Evolutionary conservation across 2,113 vertebrate species (phyloP).

Genomic region (Arizona elegans): DNA sequence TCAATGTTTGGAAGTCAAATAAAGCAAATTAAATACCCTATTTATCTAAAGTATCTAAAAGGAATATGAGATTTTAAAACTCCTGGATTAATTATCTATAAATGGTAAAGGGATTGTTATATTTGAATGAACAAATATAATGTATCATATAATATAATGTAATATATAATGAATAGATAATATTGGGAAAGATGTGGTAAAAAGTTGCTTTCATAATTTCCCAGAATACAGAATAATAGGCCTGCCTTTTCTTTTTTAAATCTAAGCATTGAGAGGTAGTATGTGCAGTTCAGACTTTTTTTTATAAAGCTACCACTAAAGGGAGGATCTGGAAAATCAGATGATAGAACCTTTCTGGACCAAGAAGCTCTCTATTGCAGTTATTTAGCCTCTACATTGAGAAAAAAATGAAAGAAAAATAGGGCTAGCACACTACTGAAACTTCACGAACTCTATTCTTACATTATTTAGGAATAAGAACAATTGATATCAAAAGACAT

Average conservation of each 20-base stretch:
- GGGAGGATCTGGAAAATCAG: not conserved
- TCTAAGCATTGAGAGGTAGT: not conserved
- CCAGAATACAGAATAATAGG: not conserved
- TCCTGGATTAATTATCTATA: not conserved
- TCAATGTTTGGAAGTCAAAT: slow-evolving; percentile 12
- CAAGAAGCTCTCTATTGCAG: not conserved
- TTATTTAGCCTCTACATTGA: not conserved
- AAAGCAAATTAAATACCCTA: not conserved
- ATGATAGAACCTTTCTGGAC: not conserved
- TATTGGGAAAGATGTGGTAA: not conserved
- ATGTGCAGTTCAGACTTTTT: not conserved
- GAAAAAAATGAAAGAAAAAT: not conserved
- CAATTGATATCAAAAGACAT: not conserved
- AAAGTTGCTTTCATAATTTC: not conserved
- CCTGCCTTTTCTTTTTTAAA: not conserved
- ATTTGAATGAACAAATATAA: not conserved
- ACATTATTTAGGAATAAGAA: not conserved
- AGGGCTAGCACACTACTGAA: not conserved
- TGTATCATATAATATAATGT: not conserved
- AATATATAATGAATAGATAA: not conserved
- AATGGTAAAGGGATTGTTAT: not conserved
- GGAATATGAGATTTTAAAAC: not conserved
- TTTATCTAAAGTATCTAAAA: not conserved
- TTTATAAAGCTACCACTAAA: not conserved
- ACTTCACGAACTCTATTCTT: not conserved